A percentile compares a stretch with the other conserved stretches of the same genome.
Conservation (phyloP, 2,797 vertebrate species). For the Cossypha heuglini region DNA sequence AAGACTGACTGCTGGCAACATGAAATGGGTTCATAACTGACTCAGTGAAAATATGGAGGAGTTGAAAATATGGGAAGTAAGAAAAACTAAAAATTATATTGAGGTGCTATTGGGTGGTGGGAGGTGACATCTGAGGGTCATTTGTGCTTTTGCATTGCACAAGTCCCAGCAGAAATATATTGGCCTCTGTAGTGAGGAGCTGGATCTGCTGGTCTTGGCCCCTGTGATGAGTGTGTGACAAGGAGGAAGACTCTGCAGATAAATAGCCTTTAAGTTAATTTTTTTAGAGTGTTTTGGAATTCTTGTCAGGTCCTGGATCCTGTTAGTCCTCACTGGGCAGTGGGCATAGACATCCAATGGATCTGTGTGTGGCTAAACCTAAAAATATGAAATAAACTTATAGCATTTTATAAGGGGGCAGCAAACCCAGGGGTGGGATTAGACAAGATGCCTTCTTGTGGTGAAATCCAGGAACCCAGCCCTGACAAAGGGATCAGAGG, state of each 20-base stretch:
- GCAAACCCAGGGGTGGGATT: not conserved
- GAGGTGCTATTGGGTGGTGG: not conserved
- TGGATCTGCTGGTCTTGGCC: not conserved
- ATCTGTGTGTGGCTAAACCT: accelerated
- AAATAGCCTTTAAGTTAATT: not conserved
- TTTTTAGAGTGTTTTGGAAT: not conserved
- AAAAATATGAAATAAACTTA: not conserved
- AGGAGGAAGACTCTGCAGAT: not conserved
- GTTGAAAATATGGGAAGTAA: not conserved
- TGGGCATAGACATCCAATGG: accelerated
- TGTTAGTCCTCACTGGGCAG: not conserved
- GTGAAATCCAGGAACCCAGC: not conserved
- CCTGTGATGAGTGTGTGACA: not conserved
- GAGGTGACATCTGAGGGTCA: not conserved
- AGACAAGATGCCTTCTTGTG: not conserved
- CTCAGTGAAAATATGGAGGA: not conserved
- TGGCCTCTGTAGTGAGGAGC: not conserved
- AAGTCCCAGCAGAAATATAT: not conserved
- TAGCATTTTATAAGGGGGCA: not conserved
- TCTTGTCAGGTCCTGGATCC: not conserved
- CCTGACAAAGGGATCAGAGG: not conserved
- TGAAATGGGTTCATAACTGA: not conserved
- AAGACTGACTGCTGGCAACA: not conserved
- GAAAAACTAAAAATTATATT: not conserved
- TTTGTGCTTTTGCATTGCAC: not conserved